Evolutionary conservation across 2,113 vertebrate genomes (phyloP), one percentile per base, ranked within the genome.

Genomic region (Callipepla squamata): DNA sequence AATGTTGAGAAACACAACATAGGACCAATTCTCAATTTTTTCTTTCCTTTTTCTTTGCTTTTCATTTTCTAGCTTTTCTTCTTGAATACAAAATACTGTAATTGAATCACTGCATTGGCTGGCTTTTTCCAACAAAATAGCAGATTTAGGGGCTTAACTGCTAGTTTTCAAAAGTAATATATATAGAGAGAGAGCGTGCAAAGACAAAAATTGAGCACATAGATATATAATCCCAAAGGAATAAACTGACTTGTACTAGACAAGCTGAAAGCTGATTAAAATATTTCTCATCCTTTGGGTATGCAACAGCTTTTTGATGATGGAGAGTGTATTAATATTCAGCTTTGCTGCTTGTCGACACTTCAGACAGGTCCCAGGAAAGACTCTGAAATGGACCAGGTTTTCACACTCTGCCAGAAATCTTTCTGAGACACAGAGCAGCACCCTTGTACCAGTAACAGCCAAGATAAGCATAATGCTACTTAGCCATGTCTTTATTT

Each of bases 281-380:
- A 97, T 98, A 97, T 97, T 97, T 97, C 96, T 97, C 96, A 97
- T 97, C 97, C 97, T 97, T 97, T 97, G 97, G 97, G 97, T 98
- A 97, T 97, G 97, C 97, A 98, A 97, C 94, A 93, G 97, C 97
- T 97, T 98, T 98, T 98, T 98, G 98, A 98, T 98, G 97, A 97
- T 97, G 97, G 97, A 97, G 95, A 90, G 90, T 95, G 55, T 98
- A 97, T 98, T 98, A 98, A 97, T 98, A 98, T 98, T 98, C 97
- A 97, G 97, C 96, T 95, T 95, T 92, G 96, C 96, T 96, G 89
- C 97, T 95, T 98, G 97, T 98, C 96, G 93, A 96, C 95, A 97
- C 97, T 97, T 97, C 97, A 98, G 97, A 98, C 94, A 96, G 96
- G 97, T 97, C 97, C 95, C 95, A 94, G 96, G 97, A 96, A 98